Evolutionary conservation across 2,797 vertebrate species (phyloP), one percentile per base, ranked within the genome.

Genomic region (Chaetodon trifasciatus): DNA sequence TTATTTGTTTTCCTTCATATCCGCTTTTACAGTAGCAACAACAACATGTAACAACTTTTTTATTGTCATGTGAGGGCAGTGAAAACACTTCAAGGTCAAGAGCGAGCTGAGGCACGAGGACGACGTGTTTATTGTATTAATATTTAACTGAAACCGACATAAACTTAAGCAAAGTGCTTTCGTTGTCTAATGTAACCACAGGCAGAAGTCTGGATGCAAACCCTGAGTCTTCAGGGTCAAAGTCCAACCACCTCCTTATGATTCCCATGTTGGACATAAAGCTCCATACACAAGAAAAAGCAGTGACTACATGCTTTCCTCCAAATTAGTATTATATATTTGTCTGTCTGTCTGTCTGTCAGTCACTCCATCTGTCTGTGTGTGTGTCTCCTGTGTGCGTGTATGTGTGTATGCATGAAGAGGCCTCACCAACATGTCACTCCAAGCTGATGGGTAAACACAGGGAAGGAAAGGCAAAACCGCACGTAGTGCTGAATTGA

Each of bases 381-480:
- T 50, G 19, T 61, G 3, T 32, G 50, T 44, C 50, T 65, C 8
- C 40, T 3, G 8, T 60, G 6, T 76, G 15, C 24, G 0, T 77
- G 32, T 60, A 11, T 39, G 50, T 12, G 13, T 67, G 53, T 49
- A 19, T 39, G 21, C 24, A 16, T 63, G 35, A n/a, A 49, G 65
- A 64, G 32, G 72, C 65, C 42, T 79, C 32, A 53, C 62, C 76
- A 78, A 72, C 79, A 76, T 89, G 89, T 89, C 85, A 89, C 84
- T 88, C 81, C 32, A 71, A 80, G 76, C 89, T 90, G 89, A 85
- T 89, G 90, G 70, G 89, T 90, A 92, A 93, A 94, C 86, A 91
- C 69, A 24, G 53, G 24, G 47, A 63, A 76, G 74, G 86, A 92
- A 91, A 91, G 86, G 82, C 81, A 91, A 92, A 89, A 93, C 87